Conservation (phyloP, 2,113 vertebrate species). For the Cercopithecus mona region DNA sequence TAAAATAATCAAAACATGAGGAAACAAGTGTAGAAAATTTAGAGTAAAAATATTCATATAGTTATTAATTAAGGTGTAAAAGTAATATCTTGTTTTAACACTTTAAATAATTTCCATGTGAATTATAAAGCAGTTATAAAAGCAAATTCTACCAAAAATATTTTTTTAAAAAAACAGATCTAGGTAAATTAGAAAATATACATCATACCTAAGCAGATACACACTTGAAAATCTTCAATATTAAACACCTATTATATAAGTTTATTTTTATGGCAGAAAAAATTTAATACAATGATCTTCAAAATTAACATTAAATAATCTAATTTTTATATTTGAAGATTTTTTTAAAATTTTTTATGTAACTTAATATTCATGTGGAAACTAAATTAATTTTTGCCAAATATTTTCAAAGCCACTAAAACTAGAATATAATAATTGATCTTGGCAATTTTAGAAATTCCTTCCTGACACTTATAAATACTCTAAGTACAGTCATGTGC, state of each 20-base stretch:
- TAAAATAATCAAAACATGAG: background rate
- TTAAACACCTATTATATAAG: background rate
- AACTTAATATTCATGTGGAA: background rate
- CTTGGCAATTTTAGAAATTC: background rate
- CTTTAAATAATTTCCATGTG: constrained; percentile 47
- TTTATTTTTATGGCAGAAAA: constrained; percentile 14
- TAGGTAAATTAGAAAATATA: constrained; percentile 7
- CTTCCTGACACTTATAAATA: background rate
- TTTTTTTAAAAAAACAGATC: background rate
- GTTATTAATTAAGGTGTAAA: background rate
- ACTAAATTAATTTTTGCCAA: constrained; percentile 41
- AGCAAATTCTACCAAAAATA: constrained; percentile 15
- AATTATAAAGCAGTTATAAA: constrained; percentile 36
- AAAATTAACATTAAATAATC: background rate
- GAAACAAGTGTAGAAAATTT: background rate
- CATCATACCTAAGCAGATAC: constrained; percentile 43
- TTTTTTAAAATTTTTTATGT: background rate
- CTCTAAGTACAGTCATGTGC: background rate
- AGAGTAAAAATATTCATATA: constrained; percentile 41
- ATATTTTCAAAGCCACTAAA: constrained; percentile 19
- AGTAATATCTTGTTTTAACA: background rate
- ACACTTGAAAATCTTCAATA: background rate
- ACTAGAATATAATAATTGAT: constrained; percentile 18
- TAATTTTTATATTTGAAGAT: background rate
- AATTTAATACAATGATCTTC: background rate